phyloP scores from a whole-genome alignment of 2,797 vertebrate genomes.

The Lates japonicus region DNA sequence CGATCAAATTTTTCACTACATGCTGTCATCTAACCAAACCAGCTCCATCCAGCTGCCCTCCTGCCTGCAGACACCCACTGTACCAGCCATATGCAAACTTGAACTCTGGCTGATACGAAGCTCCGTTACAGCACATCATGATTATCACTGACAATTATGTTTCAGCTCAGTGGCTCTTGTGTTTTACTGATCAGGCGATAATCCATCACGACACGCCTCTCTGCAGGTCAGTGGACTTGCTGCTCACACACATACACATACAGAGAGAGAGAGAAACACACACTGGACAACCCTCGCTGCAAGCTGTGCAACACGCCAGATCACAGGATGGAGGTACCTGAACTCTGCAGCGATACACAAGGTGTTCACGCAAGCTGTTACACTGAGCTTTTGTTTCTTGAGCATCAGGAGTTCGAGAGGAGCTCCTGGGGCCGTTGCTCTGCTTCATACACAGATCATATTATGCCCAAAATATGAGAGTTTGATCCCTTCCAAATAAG shows the following conservation, averaged over 20 bases:
- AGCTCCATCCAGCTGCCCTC: conserved; percentile 39
- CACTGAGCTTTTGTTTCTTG: conserved; percentile 11
- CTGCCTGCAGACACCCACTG: neutral
- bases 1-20: conserved; percentile 74
- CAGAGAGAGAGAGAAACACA: neutral
- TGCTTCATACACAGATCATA: conserved; percentile 12
- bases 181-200: conserved; percentile 58
- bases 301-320: neutral
- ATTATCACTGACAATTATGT: conserved; percentile 49
- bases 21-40: conserved; percentile 59
- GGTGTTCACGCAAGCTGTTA: neutral
- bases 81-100: conserved; percentile 18
- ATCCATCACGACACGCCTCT: conserved; percentile 28
- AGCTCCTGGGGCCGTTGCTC: neutral
- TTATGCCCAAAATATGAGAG: conserved; percentile 31
- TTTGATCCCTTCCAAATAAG: conserved; percentile 14
- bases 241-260: neutral
- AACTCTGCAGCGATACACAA: neutral
- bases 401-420: conserved; percentile 21
- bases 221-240: conserved; percentile 43
- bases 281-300: neutral
- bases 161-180: conserved; percentile 57
- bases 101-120: conserved; percentile 38
- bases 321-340: conserved; percentile 31
- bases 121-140: conserved; percentile 42